Evolutionary conservation across 2,113 vertebrate genomes (phyloP), one percentile per base, ranked within the genome.

Genomic region (Carollia perspicillata): DNA sequence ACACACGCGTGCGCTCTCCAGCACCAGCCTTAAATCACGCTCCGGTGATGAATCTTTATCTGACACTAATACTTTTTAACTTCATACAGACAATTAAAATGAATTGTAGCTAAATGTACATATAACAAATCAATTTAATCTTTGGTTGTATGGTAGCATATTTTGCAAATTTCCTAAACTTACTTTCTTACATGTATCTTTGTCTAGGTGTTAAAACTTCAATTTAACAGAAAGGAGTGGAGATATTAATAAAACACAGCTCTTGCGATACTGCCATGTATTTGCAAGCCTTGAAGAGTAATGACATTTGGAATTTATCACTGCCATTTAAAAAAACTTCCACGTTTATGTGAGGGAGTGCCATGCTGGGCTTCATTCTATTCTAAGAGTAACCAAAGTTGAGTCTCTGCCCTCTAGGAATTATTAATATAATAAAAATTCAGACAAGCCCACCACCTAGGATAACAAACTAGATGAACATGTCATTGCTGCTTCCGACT

Each of bases 81-180:
- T 98, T 98, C 98, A 96, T 98, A 98, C 97, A 97, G 98, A 98
- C 98, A 98, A 99, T 99, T 98, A 98, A 98, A 98, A 98, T 98
- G 98, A 98, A 98, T 98, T 98, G 98, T 98, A 98, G 98, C 98
- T 98, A 98, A 98, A 98, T 95, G 97, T 96, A 98, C 97, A 98
- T 86, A 94, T 94, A 98, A 98, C 98, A 98, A 98, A 98, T 96
- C 97, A 96, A 97, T 98, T 98, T 97, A 98, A 98, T 96, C 92
- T 97, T 95, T 93, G 84, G 97, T 94, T 98, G 93, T 95, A 97
- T 13, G 53, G 90, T 78, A 96, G 81, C 95, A 93, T 89, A 95
- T 96, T 98, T 98, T 96, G 97, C 94, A 98, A 96, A 96, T 95
- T 97, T 96, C 84, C 84, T 86, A 96, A 98, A 98, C 94, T 98